These are phyloP conservation scores for Tetragonula carbonaria DNA, from an alignment of 2,888 invertebrate species.

Conservation along the genomic window DNA sequence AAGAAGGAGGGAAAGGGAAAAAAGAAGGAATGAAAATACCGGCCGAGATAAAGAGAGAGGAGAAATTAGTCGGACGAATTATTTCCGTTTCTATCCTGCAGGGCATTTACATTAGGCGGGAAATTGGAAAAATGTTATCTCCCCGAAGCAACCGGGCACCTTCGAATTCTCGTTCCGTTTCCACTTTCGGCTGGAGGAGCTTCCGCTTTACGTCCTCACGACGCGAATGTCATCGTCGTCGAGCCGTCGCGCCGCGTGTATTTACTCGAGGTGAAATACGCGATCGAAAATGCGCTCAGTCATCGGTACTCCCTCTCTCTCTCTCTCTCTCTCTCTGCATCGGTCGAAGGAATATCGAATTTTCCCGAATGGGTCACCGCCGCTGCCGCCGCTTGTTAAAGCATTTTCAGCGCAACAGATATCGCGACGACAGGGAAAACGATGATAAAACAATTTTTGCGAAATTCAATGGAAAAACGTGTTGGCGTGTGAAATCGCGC, in stretches of 20 bases:
- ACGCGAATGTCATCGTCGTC: not conserved
- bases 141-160: not conserved
- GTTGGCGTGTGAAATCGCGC: conserved; percentile 45
- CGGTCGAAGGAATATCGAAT: conserved; percentile 20
- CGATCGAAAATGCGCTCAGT: not conserved
- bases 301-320: no score
- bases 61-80: conserved; percentile 51
- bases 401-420: conserved; percentile 42
- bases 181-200: not conserved
- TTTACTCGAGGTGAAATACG: conserved; percentile 6
- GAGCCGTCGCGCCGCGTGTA: not conserved
- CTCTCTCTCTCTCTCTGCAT: not conserved
- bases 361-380: conserved; percentile 26
- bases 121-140: conserved; percentile 39
- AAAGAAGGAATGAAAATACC: no score
- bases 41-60: not conserved
- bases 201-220: no score
- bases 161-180: conserved; percentile 20
- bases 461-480: conserved; percentile 49
- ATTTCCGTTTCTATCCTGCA: conserved; percentile 33
- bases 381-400: not conserved
- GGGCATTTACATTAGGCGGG: conserved; percentile 20
- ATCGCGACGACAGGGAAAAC: conserved; percentile 26
- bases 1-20: not conserved
- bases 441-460: conserved; percentile 61